These are phyloP conservation scores for Cotesia chilonis DNA, from an alignment of 1,140 invertebrate species.

Conservation along the genomic window DNA sequence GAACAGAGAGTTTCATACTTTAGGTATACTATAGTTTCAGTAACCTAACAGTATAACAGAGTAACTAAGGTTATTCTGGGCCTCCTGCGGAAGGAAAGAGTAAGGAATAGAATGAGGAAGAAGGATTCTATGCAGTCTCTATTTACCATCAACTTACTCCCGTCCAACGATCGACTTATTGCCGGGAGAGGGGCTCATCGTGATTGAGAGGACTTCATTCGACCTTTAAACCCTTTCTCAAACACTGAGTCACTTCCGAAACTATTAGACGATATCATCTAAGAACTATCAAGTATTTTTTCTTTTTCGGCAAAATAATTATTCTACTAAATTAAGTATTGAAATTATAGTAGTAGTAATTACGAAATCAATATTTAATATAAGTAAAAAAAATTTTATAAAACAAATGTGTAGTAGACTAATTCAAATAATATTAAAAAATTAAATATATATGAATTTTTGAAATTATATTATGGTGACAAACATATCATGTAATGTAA, in stretches of 20 bases:
- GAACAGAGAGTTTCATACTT: constrained; percentile 63
- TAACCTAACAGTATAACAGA: constrained; percentile 63
- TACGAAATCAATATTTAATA: too few species aligned
- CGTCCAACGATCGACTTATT: constrained; percentile 49
- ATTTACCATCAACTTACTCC: constrained; percentile 42
- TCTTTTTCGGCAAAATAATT: not conserved
- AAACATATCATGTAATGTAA: not conserved
- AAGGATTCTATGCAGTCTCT: constrained; percentile 17
- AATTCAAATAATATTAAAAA: too few species aligned
- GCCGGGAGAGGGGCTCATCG: constrained; percentile 45
- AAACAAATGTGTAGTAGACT: too few species aligned
- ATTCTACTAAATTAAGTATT: too few species aligned
- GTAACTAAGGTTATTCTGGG: constrained; percentile 62
- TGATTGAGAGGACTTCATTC: constrained; percentile 48
- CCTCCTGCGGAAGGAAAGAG: constrained; percentile 43
- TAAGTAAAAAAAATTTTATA: too few species aligned
- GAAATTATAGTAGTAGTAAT: too few species aligned
- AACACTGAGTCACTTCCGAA: constrained; percentile 15
- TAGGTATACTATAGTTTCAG: constrained; percentile 53
- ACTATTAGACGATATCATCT: constrained; percentile 17
- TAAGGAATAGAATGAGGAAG: constrained; percentile 16
- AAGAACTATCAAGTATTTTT: constrained; percentile 14
- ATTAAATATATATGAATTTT: too few species aligned
- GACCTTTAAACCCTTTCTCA: constrained; percentile 28
- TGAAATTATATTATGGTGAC: too few species aligned